phyloP scores from a whole-genome alignment of 1,140 invertebrate species.

The Microplitis mediator region DNA sequence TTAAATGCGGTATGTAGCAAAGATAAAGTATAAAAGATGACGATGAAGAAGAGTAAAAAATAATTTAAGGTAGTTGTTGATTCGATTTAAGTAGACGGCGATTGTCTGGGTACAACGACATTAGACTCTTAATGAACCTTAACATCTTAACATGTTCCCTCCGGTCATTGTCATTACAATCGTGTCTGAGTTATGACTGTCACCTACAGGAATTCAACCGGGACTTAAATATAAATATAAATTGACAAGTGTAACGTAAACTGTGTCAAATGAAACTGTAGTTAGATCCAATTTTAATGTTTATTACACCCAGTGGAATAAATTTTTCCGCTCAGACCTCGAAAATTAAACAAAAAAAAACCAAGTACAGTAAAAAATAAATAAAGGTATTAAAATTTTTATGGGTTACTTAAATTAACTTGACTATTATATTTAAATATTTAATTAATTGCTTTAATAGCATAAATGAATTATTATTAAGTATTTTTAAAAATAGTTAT shows the following conservation, averaged over 20 bases:
- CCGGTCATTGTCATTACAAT: conserved; percentile 14
- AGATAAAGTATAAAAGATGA: neutral
- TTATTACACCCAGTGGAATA: neutral
- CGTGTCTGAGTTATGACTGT: conserved; percentile 9
- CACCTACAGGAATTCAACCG: neutral
- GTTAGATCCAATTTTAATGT: neutral
- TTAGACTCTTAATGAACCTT: conserved; percentile 16
- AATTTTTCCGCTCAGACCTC: too few relatives aligned
- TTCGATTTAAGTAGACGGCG: conserved; percentile 11
- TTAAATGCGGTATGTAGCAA: neutral
- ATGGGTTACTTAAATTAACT: too few relatives aligned
- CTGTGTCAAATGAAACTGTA: conserved; percentile 11
- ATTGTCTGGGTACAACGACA: conserved; percentile 5
- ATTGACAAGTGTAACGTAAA: conserved; percentile 6
- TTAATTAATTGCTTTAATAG: neutral
- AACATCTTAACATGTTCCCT: conserved; percentile 1
- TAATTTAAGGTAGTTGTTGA: neutral
- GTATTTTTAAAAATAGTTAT: neutral
- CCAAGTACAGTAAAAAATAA: too few relatives aligned
- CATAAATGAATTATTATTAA: neutral
- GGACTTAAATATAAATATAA: neutral
- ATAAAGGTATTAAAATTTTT: too few relatives aligned
- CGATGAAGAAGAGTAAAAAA: neutral
- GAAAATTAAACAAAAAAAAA: too few relatives aligned
- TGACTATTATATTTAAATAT: too few relatives aligned